Percentiles rank a stretch among this genome's conserved stretches.
phyloP scores from a whole-genome alignment of 2,113 vertebrate species.

The Nyctereutes procyonoides region DNA sequence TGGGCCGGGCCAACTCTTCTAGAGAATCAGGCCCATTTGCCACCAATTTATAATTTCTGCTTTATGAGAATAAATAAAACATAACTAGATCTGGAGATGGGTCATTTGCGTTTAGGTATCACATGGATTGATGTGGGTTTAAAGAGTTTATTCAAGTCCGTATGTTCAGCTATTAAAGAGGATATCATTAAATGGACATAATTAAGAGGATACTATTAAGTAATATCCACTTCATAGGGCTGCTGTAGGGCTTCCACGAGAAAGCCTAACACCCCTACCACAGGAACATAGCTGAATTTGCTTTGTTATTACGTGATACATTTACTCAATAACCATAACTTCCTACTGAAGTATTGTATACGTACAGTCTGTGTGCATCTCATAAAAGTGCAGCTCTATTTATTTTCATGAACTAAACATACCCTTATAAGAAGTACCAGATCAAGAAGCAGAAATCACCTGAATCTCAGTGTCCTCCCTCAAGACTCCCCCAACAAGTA shows the following conservation, averaged over 20 bases:
- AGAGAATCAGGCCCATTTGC: background rate
- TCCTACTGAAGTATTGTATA: background rate
- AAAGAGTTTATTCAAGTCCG: background rate
- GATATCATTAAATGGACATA: no score
- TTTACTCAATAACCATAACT: background rate
- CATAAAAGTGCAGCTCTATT: background rate
- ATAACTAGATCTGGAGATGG: background rate
- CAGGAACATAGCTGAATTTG: background rate
- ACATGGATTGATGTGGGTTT: background rate
- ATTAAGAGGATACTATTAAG: no score
- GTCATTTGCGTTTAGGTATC: background rate
- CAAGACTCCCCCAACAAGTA: background rate
- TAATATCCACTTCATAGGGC: no score
- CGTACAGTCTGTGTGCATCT: background rate
- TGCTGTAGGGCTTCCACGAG: rapidly evolving
- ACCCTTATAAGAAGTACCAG: background rate
- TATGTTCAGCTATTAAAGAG: background rate
- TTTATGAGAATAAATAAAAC: background rate
- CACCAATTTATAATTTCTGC: background rate
- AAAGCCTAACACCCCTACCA: background rate
- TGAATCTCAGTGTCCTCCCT: background rate
- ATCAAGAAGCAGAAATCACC: background rate
- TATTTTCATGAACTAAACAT: background rate
- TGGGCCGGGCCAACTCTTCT: background rate
- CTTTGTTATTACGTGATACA: background rate